Evolutionary conservation across 2,888 invertebrate genomes (phyloP), one percentile per base, ranked within the genome.

Genomic region (Agrypnus murinus): DNA sequence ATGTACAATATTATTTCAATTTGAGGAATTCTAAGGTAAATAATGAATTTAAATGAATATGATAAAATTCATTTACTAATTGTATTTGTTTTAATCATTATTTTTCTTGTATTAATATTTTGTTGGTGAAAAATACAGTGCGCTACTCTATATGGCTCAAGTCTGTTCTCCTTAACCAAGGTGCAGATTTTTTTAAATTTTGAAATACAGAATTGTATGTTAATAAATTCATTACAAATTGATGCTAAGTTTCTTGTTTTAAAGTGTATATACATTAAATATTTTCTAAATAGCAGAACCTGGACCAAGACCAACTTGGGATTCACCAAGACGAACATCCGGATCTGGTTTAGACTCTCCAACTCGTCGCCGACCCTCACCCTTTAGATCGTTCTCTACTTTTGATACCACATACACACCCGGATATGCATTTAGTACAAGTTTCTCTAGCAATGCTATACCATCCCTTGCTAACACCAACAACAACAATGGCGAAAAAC

Each of bases 251-350:
- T n/a, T n/a, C n/a, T n/a, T n/a, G n/a, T n/a, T n/a, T n/a, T n/a
- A n/a, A n/a, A n/a, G n/a, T n/a, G n/a, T 38, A 7, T 36, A 12
- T 31, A 31, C 60, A 25, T 2, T 5, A 25, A 25, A 40, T 40
- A 40, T n/a, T 40, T 40, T 48, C 17, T 14, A 4, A n/a, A 19
- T n/a, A 12, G 19, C 78, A 88, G 88, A 88, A 78, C 88, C 88
- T 9, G 86, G 86, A 2, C 88, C 87, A 0, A 82, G 84, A 77
- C 82, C 87, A 1, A 86, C 85, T 1, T 87, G 87, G 87, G 83
- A 85, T 64, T 79, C 81, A 0, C 78, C 80, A 70, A 75, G 81
- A 59, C 72, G 59, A 63, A 64, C 45, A 62, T 3, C 25, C n/a
- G n/a, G n/a, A 25, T 62, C 10, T n/a, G 5, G 38, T 2, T 53